Evolutionary conservation across 2,113 vertebrate genomes (phyloP), one percentile per base, ranked within the genome.

Genomic region (Ceyx margarethae): DNA sequence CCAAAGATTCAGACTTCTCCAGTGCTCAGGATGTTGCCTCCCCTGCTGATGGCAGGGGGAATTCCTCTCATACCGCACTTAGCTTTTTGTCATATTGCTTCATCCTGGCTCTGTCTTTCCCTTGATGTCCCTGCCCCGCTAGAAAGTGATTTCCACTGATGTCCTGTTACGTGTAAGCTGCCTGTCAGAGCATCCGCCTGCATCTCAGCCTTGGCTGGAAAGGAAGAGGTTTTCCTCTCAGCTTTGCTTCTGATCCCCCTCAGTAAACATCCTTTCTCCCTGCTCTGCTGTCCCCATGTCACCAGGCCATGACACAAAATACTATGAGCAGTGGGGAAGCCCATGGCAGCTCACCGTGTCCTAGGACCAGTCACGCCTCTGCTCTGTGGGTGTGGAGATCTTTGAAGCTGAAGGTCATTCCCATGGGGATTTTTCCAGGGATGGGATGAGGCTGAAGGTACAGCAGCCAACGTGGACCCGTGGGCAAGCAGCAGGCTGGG

Each of bases 401-500:
- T 60, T 20, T 13, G 42, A 19, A 35, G 60, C 46, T 45, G 37
- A 51, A 11, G 25, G 37, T 64, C 28, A 23, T 42, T 75, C 57
- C 29, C 14, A 3, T 6, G 22, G 14, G 14, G 17, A 20, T 7
- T 15, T 42, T 72, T 46, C 46, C 64, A 60, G 57, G 21, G 45
- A 21, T 7, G 25, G 21, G 45, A 21, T 9, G 29, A 29, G 31
- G 75, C 10, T 28, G 22, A 21, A 25, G 25, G 17, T 0, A 1
- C 1, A 1, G 54, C 26, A 12, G 22, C 22, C 0, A 3, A n/a
- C 0, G 2, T 12, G 35, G 61, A 35, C 31, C 29, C 4, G 1
- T 5, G 7, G 45, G 23, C 1, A 2, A 46, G 48, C 65, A n/a
- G 13, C 15, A 56, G 29, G 53, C 46, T 37, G 33, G 15, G 25